Evolutionary conservation across 1,140 invertebrate genomes (phyloP).

Genomic region (Calliopsis andreniformis): DNA sequence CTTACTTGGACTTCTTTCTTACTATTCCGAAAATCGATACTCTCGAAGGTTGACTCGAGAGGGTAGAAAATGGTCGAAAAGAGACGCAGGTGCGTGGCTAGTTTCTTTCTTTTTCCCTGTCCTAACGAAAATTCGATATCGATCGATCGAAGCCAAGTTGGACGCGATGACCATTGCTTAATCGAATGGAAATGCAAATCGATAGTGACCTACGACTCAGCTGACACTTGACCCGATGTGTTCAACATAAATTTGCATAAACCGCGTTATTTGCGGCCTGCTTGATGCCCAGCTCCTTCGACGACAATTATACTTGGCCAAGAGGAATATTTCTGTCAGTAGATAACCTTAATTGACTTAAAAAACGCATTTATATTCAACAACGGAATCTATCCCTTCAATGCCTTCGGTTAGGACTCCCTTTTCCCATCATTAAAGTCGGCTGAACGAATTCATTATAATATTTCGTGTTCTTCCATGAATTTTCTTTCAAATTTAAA

Average conservation of each 20-base stretch:
- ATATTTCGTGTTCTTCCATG: neutral
- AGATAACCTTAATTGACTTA: slow-evolving; percentile 70
- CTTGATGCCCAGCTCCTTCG: slow-evolving; percentile 26
- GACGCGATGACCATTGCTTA: slow-evolving; percentile 64
- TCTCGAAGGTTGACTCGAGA: neutral
- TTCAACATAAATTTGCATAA: slow-evolving; percentile 77
- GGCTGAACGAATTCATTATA: neutral
- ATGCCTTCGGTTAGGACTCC: neutral
- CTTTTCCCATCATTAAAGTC: too few relatives aligned
- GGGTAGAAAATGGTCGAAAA: neutral
- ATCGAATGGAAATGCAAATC: slow-evolving; percentile 75
- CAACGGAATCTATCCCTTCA: neutral
- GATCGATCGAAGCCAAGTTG: slow-evolving; percentile 40
- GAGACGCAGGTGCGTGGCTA: neutral
- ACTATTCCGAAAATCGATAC: too few relatives aligned
- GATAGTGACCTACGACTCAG: slow-evolving; percentile 60
- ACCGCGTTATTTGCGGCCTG: slow-evolving; percentile 63
- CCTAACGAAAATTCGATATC: slow-evolving; percentile 42
- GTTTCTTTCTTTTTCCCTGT: neutral
- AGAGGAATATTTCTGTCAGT: slow-evolving; percentile 69
- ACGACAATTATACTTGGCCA: slow-evolving; percentile 66
- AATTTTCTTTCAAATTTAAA: neutral
- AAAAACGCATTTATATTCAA: slow-evolving; percentile 62
- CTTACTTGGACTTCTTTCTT: too few relatives aligned
- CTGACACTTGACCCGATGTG: slow-evolving; percentile 67